phyloP scores from a whole-genome alignment of 2,797 vertebrate genomes.

The Phylloscopus collybita region DNA sequence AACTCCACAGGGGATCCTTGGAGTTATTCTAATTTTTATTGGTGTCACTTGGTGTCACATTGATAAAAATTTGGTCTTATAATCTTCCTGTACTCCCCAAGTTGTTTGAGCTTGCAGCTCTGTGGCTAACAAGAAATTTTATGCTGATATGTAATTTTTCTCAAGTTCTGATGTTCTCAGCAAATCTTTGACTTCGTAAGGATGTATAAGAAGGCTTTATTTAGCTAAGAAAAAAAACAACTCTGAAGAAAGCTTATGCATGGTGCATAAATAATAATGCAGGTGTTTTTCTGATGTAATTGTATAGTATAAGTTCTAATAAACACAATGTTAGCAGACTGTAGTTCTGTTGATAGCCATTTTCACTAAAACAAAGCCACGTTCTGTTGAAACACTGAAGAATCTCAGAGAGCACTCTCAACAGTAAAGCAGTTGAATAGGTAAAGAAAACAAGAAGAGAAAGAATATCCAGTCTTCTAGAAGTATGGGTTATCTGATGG shows the following conservation, averaged over 20 bases:
- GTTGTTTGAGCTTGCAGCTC: constrained; percentile 48
- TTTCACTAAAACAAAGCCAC: not conserved
- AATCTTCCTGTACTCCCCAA: not conserved
- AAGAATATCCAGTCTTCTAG: not conserved
- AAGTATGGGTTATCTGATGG: not conserved
- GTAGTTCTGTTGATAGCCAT: not conserved
- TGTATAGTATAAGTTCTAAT: not conserved
- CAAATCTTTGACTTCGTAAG: constrained; percentile 13
- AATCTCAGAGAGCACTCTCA: not conserved
- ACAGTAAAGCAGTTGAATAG: not conserved
- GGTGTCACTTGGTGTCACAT: not conserved
- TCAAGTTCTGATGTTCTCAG: not conserved
- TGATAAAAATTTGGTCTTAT: not conserved
- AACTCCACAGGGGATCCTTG: not conserved
- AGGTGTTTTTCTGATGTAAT: not conserved
- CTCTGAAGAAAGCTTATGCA: not conserved
- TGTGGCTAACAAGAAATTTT: constrained; percentile 29
- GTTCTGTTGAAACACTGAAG: not conserved
- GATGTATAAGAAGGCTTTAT: not conserved
- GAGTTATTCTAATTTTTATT: not conserved
- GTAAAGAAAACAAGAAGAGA: not conserved
- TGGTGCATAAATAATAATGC: not conserved
- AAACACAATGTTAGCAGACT: not conserved
- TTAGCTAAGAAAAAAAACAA: not conserved
- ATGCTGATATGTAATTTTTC: constrained; percentile 29